phyloP scores from a whole-genome alignment of 2,888 invertebrate species.

The Andrena chrysosceles region DNA sequence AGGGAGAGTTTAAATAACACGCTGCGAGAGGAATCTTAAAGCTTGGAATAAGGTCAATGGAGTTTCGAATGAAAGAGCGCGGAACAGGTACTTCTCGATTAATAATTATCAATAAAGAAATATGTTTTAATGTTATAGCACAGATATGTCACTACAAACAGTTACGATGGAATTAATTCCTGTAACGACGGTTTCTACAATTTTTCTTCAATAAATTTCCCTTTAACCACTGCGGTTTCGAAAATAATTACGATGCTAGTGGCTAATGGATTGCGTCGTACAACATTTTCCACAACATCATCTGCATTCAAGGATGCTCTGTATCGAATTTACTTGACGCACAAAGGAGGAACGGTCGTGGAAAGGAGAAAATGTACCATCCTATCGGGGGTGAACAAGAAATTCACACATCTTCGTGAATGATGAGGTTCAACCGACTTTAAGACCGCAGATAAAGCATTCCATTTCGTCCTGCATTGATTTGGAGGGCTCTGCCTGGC shows the following conservation, averaged over 20 bases:
- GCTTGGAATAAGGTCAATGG: not conserved
- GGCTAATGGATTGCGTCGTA: not conserved
- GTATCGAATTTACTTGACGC: not conserved
- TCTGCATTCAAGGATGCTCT: not conserved
- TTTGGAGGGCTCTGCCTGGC: constrained; percentile 27
- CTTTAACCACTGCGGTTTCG: not conserved
- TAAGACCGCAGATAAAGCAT: constrained; percentile 51
- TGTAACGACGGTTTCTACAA: too few species aligned
- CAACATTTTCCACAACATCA: too few species aligned
- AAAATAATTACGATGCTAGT: not conserved
- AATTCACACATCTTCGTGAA: constrained; percentile 32
- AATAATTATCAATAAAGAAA: too few species aligned
- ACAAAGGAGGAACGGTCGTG: not conserved
- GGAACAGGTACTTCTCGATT: too few species aligned
- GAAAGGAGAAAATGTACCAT: not conserved
- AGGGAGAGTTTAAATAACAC: not conserved
- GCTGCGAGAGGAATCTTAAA: not conserved
- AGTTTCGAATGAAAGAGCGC: not conserved
- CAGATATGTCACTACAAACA: too few species aligned
- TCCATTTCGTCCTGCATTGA: constrained; percentile 45
- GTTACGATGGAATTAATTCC: too few species aligned
- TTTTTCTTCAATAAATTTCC: too few species aligned
- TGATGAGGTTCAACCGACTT: constrained; percentile 37
- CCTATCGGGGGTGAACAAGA: not conserved
- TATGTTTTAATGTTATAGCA: too few species aligned